A percentile compares a stretch with the other conserved stretches of the same genome.
These are phyloP conservation scores for Spisula subtruncata DNA, from an alignment of 2,888 invertebrate genomes.

Conservation along the genomic window DNA sequence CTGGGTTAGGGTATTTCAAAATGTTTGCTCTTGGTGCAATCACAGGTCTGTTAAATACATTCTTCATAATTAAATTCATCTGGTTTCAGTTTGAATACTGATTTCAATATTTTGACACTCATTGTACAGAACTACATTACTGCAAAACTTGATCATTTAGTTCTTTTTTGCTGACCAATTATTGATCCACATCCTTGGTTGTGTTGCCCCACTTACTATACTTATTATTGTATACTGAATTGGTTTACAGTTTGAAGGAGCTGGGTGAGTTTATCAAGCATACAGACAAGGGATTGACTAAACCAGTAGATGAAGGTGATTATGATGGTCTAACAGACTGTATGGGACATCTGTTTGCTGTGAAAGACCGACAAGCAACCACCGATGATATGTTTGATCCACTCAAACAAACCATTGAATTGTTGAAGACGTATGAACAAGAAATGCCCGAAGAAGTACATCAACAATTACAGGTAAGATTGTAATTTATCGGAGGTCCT, in stretches of 20 bases:
- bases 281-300: slow-evolving; percentile 95
- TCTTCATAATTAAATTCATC: too few species aligned
- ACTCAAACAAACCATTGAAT: slow-evolving; percentile 96
- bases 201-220: too few species aligned
- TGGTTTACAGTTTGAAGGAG: slow-evolving; percentile 92
- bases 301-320: slow-evolving; percentile 95
- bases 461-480: slow-evolving; percentile 92
- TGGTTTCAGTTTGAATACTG: too few species aligned
- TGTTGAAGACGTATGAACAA: slow-evolving; percentile 97
- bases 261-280: slow-evolving; percentile 95
- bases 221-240: too few species aligned
- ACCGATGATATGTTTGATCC: slow-evolving; percentile 99
- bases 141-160: too few species aligned
- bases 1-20: too few species aligned
- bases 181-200: too few species aligned
- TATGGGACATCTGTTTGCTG: slow-evolving; percentile 97
- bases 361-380: slow-evolving; percentile 95
- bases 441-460: slow-evolving; percentile 99
- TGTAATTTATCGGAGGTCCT: not conserved
- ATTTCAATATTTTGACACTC: too few species aligned
- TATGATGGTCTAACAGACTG: slow-evolving; percentile 95
- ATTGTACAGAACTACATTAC: too few species aligned
- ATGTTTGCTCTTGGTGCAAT: too few species aligned
- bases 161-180: too few species aligned
- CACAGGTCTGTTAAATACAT: too few species aligned